These are phyloP conservation scores for Anthoptus insignis DNA, from an alignment of 2,888 invertebrate species.

Conservation along the genomic window DNA sequence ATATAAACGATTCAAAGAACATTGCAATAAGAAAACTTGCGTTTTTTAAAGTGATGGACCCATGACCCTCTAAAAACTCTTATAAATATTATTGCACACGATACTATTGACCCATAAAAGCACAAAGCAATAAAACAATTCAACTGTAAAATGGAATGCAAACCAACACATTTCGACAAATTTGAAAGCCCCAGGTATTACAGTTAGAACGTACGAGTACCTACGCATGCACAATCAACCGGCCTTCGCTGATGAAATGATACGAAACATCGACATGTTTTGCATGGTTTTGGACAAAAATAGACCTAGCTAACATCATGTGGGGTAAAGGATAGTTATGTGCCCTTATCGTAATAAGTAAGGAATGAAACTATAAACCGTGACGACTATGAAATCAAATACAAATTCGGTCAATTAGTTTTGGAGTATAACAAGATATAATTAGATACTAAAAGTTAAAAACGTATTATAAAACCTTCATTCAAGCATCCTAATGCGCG, in stretches of 20 bases:
- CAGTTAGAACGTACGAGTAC: not conserved
- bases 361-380: not conserved
- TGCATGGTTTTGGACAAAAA: not conserved
- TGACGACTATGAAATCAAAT: not conserved
- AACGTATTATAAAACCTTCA: not conserved
- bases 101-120: conserved; percentile 25
- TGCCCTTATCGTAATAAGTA: not conserved
- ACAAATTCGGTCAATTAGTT: too few species aligned
- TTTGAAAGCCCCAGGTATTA: conserved; percentile 20
- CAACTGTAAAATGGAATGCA: conserved; percentile 7
- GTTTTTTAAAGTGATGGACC: not conserved
- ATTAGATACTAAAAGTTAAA: too few species aligned
- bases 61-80: not conserved
- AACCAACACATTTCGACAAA: conserved; percentile 8
- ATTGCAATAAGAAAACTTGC: not conserved
- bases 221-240: conserved; percentile 4
- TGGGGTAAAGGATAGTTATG: too few species aligned
- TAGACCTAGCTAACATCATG: too few species aligned
- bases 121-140: conserved; percentile 13
- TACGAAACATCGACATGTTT: conserved; percentile 1
- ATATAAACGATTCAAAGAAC: not conserved
- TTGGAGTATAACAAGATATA: too few species aligned
- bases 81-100: not conserved
- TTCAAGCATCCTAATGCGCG: not conserved
- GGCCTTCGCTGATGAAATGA: conserved; percentile 19